Evolutionary conservation across 2,113 vertebrate genomes (phyloP).

Genomic region (Semicossyphus pulcher): DNA sequence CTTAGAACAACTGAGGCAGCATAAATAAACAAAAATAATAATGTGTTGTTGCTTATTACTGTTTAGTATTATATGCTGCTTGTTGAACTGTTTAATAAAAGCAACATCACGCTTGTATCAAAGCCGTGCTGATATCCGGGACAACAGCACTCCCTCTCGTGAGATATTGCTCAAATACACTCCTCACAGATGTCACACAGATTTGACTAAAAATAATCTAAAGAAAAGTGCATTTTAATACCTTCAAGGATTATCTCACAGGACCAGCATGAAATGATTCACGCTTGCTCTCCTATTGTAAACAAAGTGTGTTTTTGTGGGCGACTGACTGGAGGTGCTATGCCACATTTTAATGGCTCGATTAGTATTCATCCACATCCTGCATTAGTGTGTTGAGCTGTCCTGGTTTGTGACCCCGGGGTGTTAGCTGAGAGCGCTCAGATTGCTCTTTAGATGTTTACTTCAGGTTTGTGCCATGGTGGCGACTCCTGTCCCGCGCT

Average conservation of each 20-base stretch:
- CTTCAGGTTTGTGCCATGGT: constrained; percentile 58
- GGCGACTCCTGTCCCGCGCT: background rate
- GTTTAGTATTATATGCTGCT: background rate
- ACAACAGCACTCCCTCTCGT: background rate
- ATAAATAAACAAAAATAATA: too few relatives aligned
- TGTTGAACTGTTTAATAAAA: background rate
- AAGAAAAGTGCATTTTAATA: constrained; percentile 2
- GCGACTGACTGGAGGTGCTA: constrained; percentile 29
- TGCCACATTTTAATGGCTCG: constrained; percentile 44
- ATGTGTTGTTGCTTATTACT: background rate
- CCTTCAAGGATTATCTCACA: constrained; percentile 23
- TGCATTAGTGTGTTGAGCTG: constrained; percentile 56
- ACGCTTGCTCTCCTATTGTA: constrained; percentile 6
- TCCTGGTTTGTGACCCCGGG: constrained; percentile 46
- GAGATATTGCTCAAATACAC: background rate
- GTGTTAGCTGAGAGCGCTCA: constrained; percentile 45
- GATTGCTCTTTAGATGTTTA: constrained; percentile 61
- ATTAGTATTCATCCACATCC: constrained; percentile 55
- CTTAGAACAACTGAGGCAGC: too few relatives aligned
- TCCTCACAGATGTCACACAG: background rate
- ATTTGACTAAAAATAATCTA: constrained; percentile 16
- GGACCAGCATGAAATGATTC: constrained; percentile 19
- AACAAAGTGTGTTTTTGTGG: constrained; percentile 22
- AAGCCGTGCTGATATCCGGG: background rate
- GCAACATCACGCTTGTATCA: background rate